Conservation (phyloP, 2,888 invertebrate species). For the Erebia epiphron region DNA sequence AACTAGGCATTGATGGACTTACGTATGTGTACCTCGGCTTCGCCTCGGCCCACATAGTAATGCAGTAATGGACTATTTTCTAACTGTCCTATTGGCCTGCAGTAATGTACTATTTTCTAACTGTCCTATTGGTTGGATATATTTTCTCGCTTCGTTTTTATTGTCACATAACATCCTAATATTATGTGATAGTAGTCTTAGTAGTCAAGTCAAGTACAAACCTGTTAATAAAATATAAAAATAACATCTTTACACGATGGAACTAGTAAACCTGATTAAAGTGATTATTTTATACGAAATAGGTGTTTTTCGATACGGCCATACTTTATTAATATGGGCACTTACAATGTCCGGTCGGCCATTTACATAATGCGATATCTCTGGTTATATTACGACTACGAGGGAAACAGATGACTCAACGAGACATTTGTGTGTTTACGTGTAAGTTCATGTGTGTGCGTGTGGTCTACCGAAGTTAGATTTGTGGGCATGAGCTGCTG, state of each 20-base stretch:
- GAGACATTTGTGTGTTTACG: not conserved
- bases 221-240: slow-evolving; percentile 11
- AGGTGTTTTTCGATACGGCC: slow-evolving; percentile 28
- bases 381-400: slow-evolving; percentile 16
- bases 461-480: not conserved
- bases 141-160: not conserved
- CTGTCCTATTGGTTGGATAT: no score
- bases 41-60: no score
- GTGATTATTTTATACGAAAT: slow-evolving; percentile 28
- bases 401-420: slow-evolving; percentile 11
- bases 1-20: no score
- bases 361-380: slow-evolving; percentile 30
- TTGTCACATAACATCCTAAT: not conserved
- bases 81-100: no score
- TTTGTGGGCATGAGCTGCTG: not conserved
- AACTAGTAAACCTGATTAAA: slow-evolving; percentile 22
- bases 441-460: slow-evolving; percentile 2
- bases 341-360: slow-evolving; percentile 19
- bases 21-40: no score
- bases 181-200: not conserved
- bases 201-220: slow-evolving; percentile 1
- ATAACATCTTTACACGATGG: slow-evolving; percentile 18
- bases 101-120: no score
- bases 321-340: slow-evolving; percentile 25
- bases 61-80: no score